These are phyloP conservation scores for Manduca sexta DNA, from an alignment of 1,140 invertebrate genomes.

Conservation along the genomic window DNA sequence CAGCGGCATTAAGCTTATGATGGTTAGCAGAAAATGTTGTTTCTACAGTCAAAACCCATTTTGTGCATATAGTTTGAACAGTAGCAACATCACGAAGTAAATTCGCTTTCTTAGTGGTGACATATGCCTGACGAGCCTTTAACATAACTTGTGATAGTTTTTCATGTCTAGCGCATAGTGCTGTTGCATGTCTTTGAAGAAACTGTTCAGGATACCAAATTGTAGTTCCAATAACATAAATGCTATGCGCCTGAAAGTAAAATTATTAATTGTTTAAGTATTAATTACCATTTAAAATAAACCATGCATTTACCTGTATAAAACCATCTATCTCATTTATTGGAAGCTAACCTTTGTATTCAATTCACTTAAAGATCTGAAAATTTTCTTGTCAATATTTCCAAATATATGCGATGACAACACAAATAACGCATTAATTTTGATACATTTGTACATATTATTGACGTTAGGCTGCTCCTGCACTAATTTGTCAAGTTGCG, in stretches of 20 bases:
- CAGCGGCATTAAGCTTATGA: constrained; percentile 73
- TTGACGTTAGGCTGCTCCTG: constrained; percentile 73
- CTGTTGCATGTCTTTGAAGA: constrained; percentile 77
- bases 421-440: constrained; percentile 81
- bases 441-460: constrained; percentile 79
- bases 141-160: constrained; percentile 75
- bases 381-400: constrained; percentile 83
- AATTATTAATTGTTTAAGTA: too few relatives aligned
- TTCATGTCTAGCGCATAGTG: constrained; percentile 74
- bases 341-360: constrained; percentile 79
- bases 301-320: too few relatives aligned
- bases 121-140: constrained; percentile 73
- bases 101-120: constrained; percentile 74
- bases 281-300: too few relatives aligned
- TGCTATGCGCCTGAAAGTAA: constrained; percentile 77
- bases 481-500: constrained; percentile 76
- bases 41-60: constrained; percentile 79
- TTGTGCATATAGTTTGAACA: constrained; percentile 43
- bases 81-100: constrained; percentile 74
- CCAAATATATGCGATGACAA: constrained; percentile 85
- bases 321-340: too few relatives aligned
- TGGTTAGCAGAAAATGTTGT: constrained; percentile 67
- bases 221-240: constrained; percentile 83
- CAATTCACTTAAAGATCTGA: constrained; percentile 81
- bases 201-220: constrained; percentile 89